Base-by-base conservation (phyloP, 2,113 vertebrate genomes). In the Mastomys natalensis region DNA sequence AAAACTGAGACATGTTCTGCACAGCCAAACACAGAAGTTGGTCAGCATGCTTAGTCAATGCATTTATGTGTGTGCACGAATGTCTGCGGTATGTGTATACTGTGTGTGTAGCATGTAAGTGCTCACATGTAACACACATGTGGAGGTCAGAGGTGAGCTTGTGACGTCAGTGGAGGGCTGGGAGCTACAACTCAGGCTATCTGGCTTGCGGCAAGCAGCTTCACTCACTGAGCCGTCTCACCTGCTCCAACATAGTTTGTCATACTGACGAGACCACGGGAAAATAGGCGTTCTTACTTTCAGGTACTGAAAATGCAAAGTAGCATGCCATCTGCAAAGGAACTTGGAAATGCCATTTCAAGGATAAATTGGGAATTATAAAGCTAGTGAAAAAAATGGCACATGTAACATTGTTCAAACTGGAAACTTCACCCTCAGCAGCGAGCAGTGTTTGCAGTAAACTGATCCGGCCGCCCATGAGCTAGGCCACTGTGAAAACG, bases 291-390 rank as follows among this genome's bases (percentile, higher is more conserved):
- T 60, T 85, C 9, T 70, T 72, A 91, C 10, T 78, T n/a, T 74
- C 5, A 66, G 58, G 29, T 64, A 89, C 34, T 51, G 53, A 64
- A 85, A 87, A 93, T 82, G 53, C 17, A 89, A 91, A 94, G 74
- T 7, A 90, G 70, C 55, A 81, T 4, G 77, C 0, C 0, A 31
- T 64, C 68, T 43, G 43, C 15, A 74, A 90, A 64, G n/a, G 78
- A 82, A 95, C 80, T 48, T 93, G 62, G 90, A 74, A 82, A 4
- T 64, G 93, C 62, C 26, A 72, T 53, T 76, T 89, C 66, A 78
- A 90, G 48, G 68, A 93, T 95, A 66, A 90, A 93, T 68, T 58
- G 15, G 81, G 76, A 78, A 87, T 34, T 94, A 93, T 85, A 91
- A 88, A 91, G 68, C 66, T 84, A 95, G 29, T 66, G 26, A 31